Percentiles rank a stretch among this genome's conserved stretches.
Conservation (phyloP, 2,888 invertebrate genomes). For the Dinocampus coccinellae region DNA sequence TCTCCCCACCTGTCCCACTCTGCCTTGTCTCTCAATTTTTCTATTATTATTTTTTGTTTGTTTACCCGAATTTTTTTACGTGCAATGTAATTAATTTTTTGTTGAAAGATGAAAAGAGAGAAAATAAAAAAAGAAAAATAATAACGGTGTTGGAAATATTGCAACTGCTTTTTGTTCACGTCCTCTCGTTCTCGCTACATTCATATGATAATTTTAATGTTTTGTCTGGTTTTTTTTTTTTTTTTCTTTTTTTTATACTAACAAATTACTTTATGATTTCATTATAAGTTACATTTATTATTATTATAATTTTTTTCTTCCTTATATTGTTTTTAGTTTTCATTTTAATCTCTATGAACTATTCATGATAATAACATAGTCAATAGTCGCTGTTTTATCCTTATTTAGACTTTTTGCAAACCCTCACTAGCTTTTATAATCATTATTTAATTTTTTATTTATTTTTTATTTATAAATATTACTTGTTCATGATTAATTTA, state of each 20-base stretch:
- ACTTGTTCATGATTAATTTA: conserved; percentile 18
- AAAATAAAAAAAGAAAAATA: no score
- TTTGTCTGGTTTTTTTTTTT: background rate
- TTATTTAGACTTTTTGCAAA: conserved; percentile 23
- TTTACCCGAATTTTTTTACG: no score
- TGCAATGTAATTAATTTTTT: no score
- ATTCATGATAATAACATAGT: conserved; percentile 20
- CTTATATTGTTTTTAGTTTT: background rate
- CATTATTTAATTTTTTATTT: conserved; percentile 6
- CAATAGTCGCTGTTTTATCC: conserved; percentile 18
- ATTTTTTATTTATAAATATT: background rate
- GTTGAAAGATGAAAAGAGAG: no score
- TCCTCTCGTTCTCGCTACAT: conserved; percentile 54
- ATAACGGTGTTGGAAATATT: conserved; percentile 57
- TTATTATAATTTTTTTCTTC: no score
- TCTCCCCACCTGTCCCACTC: no score
- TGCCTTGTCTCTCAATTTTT: no score
- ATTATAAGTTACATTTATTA: conserved; percentile 36
- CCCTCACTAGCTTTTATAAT: conserved; percentile 17
- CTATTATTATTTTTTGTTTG: no score
- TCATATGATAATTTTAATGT: no score
- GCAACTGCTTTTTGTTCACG: conserved; percentile 53
- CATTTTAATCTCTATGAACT: conserved; percentile 23
- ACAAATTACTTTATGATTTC: conserved; percentile 34
- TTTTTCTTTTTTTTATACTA: conserved; percentile 20